These are phyloP conservation scores for Ceratoteleas bidentatus DNA, from an alignment of 1,140 invertebrate genomes.

Conservation along the genomic window DNA sequence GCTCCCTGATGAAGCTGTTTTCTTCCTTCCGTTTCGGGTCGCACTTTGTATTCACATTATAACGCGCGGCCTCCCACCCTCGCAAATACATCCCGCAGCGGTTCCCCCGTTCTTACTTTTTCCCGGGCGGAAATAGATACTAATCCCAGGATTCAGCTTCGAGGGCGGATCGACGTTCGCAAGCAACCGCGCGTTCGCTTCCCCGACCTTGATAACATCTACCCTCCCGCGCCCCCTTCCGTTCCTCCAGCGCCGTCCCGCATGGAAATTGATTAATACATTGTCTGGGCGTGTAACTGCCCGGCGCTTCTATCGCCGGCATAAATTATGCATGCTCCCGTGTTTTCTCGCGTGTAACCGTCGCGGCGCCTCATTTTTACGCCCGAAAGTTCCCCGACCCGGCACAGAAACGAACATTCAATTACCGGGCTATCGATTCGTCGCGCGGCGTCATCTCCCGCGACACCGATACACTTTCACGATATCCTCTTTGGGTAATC, in stretches of 20 bases:
- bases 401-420: conserved; percentile 29
- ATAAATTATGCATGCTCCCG: conserved; percentile 37
- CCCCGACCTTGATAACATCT: conserved; percentile 69
- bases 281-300: conserved; percentile 34
- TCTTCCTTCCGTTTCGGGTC: not conserved
- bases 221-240: conserved; percentile 11
- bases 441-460: conserved; percentile 19
- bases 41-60: conserved; percentile 64
- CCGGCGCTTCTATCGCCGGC: conserved; percentile 1
- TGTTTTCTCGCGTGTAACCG: conserved; percentile 16
- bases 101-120: conserved; percentile 56
- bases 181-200: conserved; percentile 63
- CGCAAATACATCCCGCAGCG: conserved; percentile 68
- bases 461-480: conserved; percentile 4
- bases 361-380: conserved; percentile 14
- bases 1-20: not conserved
- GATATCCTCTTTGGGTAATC: conserved; percentile 19
- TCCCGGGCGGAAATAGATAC: conserved; percentile 71
- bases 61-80: conserved; percentile 9
- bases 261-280: conserved; percentile 53
- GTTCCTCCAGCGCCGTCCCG: conserved; percentile 8
- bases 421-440: conserved; percentile 31
- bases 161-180: conserved; percentile 67
- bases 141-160: conserved; percentile 70
- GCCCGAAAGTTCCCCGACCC: conserved; percentile 2